A percentile compares a stretch with the other conserved stretches of the same genome.
These are phyloP conservation scores for Peromyscus melanophrys DNA, from an alignment of 2,797 vertebrate species.

Conservation along the genomic window DNA sequence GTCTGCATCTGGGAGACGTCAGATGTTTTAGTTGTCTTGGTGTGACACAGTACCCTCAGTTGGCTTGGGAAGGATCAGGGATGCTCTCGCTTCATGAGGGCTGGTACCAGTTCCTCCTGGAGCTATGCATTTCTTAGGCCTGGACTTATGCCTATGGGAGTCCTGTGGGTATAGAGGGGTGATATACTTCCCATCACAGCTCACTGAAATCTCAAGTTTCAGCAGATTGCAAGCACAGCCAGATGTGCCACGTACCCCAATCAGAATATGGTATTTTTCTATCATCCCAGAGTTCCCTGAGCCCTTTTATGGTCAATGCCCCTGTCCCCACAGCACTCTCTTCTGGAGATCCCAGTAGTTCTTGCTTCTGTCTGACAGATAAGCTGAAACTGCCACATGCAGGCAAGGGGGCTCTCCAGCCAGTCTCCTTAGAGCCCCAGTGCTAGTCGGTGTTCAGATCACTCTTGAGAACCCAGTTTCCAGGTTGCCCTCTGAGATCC, in stretches of 20 bases:
- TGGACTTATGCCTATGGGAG: slow-evolving; percentile 33
- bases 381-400: background rate
- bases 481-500: background rate
- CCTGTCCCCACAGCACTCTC: background rate
- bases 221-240: too few relatives aligned
- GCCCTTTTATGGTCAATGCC: background rate
- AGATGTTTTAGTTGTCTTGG: background rate
- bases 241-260: background rate
- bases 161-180: rapidly evolving
- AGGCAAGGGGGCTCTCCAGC: rapidly evolving
- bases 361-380: background rate
- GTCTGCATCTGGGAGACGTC: background rate
- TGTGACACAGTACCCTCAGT: background rate
- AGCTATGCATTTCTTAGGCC: background rate
- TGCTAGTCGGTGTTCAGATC: background rate
- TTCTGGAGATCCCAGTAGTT: rapidly evolving
- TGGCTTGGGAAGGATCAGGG: background rate
- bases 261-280: background rate
- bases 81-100: background rate
- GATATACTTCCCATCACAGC: rapidly evolving
- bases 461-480: background rate
- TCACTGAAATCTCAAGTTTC: background rate
- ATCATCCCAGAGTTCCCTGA: rapidly evolving
- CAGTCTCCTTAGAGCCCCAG: background rate
- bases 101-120: background rate